Evolutionary conservation across 1,140 invertebrate species (phyloP), one percentile per base, ranked within the genome.

Genomic region (Bombus sylvicola): DNA sequence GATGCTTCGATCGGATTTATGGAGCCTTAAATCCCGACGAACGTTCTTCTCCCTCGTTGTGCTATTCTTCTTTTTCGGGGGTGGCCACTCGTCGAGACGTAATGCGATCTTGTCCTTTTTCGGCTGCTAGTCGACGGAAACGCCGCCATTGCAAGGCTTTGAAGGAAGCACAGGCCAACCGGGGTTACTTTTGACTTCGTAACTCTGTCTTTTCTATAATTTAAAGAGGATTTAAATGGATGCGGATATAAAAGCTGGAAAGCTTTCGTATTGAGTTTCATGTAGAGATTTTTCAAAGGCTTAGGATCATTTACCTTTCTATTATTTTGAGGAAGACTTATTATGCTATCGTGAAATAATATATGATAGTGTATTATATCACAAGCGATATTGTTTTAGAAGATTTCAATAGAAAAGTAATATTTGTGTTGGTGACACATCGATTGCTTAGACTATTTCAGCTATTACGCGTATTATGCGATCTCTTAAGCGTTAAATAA

Each of bases 1-100:
- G 90, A 92, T 90, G 92, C 83, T 86, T 79, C 59, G 72, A 68
- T 68, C 86, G 92, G 93, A 94, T 94, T 94, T 94, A 94, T 94
- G 90, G 90, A 85, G 88, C 86, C 92, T 93, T 93, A 94, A 94
- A 94, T 94, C 93, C 90, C 86, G 83, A 87, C 84, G 80, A 88
- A 90, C 81, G 86, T 74, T 79, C 80, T 62, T 73, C 87, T 59
- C 82, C 37, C 78, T 57, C 43, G 28, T 13, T 57, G 22, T 71
- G 47, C 22, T 59, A 31, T 85, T 81, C 68, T 84, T 83, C 88
- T 68, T 85, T 81, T 82, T 53, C 22, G 53, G 78, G 78, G 76
- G 66, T 83, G 47, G 84, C 43, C 62, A 34, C 62, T 74, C 68
- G 43, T 73, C n/a, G 57, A 5, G 13, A 31, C 34, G 85, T 88